phyloP scores from a whole-genome alignment of 2,888 invertebrate genomes.

The Ischnura elegans region DNA sequence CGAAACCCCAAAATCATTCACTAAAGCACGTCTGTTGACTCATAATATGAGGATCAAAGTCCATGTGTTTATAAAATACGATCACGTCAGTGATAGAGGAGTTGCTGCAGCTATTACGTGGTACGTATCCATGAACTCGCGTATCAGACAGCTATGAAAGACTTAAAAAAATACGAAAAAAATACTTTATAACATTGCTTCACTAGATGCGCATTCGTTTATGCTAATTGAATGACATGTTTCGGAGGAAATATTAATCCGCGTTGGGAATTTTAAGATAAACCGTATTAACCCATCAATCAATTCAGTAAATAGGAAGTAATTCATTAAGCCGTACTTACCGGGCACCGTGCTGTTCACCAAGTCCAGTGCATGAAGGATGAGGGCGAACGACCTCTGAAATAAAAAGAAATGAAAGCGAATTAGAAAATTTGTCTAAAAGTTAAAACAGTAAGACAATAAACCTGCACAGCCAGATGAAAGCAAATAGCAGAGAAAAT shows the following conservation, averaged over 20 bases:
- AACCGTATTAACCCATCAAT: neutral
- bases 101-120: no score
- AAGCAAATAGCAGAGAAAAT: neutral
- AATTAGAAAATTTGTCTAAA: neutral
- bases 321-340: conserved; percentile 78
- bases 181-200: no score
- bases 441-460: no score
- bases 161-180: neutral
- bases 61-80: no score
- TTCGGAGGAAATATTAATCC: neutral
- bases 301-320: neutral
- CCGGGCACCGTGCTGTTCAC: conserved; percentile 85
- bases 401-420: conserved; percentile 73
- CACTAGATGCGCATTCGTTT: no score
- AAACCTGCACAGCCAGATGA: neutral
- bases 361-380: conserved; percentile 94
- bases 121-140: neutral
- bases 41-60: no score
- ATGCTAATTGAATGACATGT: neutral
- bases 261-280: neutral
- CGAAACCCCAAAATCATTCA: no score
- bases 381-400: conserved; percentile 95
- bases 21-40: no score
- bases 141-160: neutral
- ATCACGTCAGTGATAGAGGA: no score